These are phyloP conservation scores for Muscina levida DNA, from an alignment of 2,888 invertebrate genomes.

Conservation along the genomic window DNA sequence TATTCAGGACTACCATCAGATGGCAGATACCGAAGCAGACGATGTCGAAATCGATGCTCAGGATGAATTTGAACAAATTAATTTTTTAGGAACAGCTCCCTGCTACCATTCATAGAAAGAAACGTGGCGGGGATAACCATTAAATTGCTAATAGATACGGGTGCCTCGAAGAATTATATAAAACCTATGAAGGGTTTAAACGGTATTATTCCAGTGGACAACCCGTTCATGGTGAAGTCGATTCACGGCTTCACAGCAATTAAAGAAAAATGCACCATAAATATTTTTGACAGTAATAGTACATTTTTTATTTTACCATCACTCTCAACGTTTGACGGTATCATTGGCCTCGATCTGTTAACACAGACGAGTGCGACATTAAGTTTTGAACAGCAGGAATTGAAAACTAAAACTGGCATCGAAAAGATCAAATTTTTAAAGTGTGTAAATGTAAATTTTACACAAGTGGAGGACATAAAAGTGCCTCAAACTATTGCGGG, in stretches of 20 bases:
- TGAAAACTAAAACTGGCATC: slow-evolving; percentile 43
- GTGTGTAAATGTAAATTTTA: slow-evolving; percentile 55
- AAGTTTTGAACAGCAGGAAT: slow-evolving; percentile 55
- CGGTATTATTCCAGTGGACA: slow-evolving; percentile 23
- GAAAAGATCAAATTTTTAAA: slow-evolving; percentile 53
- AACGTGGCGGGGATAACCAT: too few species aligned
- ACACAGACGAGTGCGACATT: slow-evolving; percentile 58
- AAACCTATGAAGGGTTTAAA: slow-evolving; percentile 43
- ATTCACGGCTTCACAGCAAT: slow-evolving; percentile 56
- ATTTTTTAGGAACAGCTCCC: slow-evolving; percentile 58
- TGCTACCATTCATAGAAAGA: slow-evolving; percentile 50
- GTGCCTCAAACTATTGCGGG: slow-evolving; percentile 1
- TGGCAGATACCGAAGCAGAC: too few species aligned
- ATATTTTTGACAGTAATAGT: slow-evolving; percentile 55
- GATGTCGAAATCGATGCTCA: slow-evolving; percentile 20
- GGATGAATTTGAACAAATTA: slow-evolving; percentile 24
- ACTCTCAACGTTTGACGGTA: too few species aligned
- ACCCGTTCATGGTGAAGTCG: slow-evolving; percentile 51
- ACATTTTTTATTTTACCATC: slow-evolving; percentile 58
- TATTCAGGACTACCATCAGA: slow-evolving; percentile 11
- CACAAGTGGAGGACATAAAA: slow-evolving; percentile 52
- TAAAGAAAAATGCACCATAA: slow-evolving; percentile 55
- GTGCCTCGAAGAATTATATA: slow-evolving; percentile 62
- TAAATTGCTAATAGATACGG: slow-evolving; percentile 59
- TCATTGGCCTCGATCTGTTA: slow-evolving; percentile 32